Evolutionary conservation across 2,797 vertebrate genomes (phyloP).

Genomic region (Trachurus trachurus): DNA sequence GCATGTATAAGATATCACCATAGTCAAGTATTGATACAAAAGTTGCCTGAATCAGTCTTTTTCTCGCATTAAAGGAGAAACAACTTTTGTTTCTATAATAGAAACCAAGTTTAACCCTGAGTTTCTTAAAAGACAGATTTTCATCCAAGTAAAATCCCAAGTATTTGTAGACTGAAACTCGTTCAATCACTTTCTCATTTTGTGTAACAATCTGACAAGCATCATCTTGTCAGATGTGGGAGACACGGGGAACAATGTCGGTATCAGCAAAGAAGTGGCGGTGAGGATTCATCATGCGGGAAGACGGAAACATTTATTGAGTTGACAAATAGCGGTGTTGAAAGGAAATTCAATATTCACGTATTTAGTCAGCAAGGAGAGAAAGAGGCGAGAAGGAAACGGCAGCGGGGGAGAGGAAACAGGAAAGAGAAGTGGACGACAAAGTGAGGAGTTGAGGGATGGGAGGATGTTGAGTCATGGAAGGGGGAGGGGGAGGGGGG

Average conservation of each 20-base stretch:
- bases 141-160: too few species aligned
- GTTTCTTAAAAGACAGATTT: too few species aligned
- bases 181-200: too few species aligned
- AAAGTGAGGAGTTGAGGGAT: conserved; percentile 38
- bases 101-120: too few species aligned
- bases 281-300: background rate
- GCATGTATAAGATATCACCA: too few species aligned
- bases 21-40: too few species aligned
- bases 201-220: too few species aligned
- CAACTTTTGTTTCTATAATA: too few species aligned
- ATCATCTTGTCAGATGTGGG: too few species aligned
- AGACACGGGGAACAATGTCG: background rate
- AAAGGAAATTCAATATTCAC: background rate
- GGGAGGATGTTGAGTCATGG: conserved; percentile 58
- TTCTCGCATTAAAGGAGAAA: too few species aligned
- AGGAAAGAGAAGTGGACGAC: conserved; percentile 32
- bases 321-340: background rate
- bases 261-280: background rate
- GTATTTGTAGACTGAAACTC: too few species aligned
- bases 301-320: background rate
- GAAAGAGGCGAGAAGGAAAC: conserved; percentile 14
- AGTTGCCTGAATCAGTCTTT: too few species aligned
- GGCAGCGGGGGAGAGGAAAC: conserved; percentile 11
- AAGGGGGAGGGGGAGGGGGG: conserved; percentile 1
- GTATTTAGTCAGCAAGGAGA: background rate